These are phyloP conservation scores for Eupithecia centaureata DNA, from an alignment of 2,888 invertebrate species.

Conservation along the genomic window DNA sequence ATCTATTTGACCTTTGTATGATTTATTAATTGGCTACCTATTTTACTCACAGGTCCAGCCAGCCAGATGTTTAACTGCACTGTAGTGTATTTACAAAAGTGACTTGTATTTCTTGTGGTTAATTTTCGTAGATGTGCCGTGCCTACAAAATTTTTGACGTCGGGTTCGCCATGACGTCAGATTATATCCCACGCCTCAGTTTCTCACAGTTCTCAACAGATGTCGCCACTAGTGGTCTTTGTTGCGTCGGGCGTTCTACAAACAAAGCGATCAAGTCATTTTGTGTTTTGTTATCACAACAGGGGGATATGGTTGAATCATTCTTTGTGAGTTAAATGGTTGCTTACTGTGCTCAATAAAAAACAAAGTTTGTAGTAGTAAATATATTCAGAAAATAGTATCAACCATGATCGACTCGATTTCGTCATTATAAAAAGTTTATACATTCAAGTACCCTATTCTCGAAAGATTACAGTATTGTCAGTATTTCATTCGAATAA, in stretches of 20 bases:
- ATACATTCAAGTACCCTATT: conserved; percentile 55
- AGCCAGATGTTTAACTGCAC: not conserved
- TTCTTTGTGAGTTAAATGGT: conserved; percentile 3
- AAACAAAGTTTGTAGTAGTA: conserved; percentile 76
- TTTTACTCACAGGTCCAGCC: not conserved
- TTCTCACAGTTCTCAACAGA: conserved; percentile 40
- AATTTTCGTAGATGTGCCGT: not conserved
- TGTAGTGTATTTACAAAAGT: not conserved
- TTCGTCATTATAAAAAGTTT: conserved; percentile 75
- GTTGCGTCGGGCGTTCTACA: conserved; percentile 20
- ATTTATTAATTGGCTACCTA: not conserved
- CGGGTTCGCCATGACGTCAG: conserved; percentile 14
- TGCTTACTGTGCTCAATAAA: conserved; percentile 51
- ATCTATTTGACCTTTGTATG: conserved; percentile 11
- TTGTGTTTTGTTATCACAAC: conserved; percentile 26
- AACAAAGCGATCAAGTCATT: conserved; percentile 29
- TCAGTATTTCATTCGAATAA: conserved; percentile 71
- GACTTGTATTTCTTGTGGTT: not conserved
- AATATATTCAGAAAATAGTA: conserved; percentile 82
- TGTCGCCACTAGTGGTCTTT: conserved; percentile 42
- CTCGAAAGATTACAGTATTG: conserved; percentile 74
- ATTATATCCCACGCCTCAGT: conserved; percentile 18
- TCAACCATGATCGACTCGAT: conserved; percentile 75
- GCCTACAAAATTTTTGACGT: not conserved
- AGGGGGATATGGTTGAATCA: conserved; percentile 17